These are phyloP conservation scores for Xestia xanthographa DNA, from an alignment of 2,888 invertebrate species.

Conservation along the genomic window DNA sequence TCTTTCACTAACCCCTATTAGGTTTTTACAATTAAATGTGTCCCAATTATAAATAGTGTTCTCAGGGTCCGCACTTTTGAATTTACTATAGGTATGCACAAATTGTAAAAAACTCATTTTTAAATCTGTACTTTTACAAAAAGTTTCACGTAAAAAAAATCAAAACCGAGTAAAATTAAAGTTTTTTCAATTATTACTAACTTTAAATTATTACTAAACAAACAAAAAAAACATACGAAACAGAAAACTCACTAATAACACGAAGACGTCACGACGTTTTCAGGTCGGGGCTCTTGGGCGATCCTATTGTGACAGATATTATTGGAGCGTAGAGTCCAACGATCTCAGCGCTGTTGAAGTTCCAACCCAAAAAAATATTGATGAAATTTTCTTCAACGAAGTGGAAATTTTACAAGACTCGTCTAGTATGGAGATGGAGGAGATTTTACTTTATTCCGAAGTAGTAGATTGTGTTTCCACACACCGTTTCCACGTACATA, in stretches of 20 bases:
- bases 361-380: background rate
- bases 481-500: background rate
- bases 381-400: background rate
- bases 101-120: conserved; percentile 25
- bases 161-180: background rate
- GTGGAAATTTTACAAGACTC: background rate
- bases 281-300: background rate
- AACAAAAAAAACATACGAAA: too few relatives aligned
- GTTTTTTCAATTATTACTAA: background rate
- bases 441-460: background rate
- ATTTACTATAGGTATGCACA: background rate
- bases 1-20: background rate
- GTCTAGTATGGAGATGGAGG: background rate
- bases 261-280: too few relatives aligned
- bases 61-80: background rate
- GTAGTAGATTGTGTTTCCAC: background rate
- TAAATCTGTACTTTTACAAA: background rate
- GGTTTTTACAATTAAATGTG: background rate
- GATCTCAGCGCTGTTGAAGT: too few relatives aligned
- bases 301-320: too few relatives aligned
- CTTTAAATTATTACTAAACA: too few relatives aligned
- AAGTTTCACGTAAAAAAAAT: background rate
- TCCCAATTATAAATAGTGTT: background rate
- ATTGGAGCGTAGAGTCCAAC: too few relatives aligned
- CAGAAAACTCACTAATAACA: background rate